These are phyloP conservation scores for Semotilus atromaculatus DNA, from an alignment of 2,797 vertebrate genomes.

Conservation along the genomic window DNA sequence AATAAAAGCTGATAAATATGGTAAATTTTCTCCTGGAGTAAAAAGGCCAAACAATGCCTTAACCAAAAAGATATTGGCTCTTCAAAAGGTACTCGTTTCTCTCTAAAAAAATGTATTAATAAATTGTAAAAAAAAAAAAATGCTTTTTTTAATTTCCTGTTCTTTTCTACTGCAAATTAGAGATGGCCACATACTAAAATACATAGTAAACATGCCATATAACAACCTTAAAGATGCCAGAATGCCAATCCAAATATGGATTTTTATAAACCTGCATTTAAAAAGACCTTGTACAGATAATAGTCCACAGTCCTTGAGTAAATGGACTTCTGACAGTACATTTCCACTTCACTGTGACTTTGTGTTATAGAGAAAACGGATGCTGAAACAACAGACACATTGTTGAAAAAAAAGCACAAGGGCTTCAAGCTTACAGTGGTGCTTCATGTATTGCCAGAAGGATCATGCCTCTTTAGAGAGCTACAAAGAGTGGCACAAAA, in stretches of 20 bases:
- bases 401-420: neutral
- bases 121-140: neutral
- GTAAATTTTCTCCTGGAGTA: neutral
- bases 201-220: neutral
- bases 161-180: neutral
- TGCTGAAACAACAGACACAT: neutral
- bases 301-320: conserved; percentile 10
- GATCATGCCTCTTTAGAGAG: neutral
- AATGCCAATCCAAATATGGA: conserved; percentile 3
- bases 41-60: neutral
- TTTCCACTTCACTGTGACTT: conserved; percentile 24
- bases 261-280: conserved; percentile 5
- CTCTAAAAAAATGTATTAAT: neutral
- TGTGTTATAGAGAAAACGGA: neutral
- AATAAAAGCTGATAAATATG: too few species aligned
- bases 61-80: neutral
- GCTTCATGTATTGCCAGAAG: neutral
- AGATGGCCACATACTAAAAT: neutral
- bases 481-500: too few species aligned
- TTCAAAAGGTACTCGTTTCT: neutral
- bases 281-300: conserved; percentile 6
- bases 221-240: conserved; percentile 17
- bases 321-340: conserved; percentile 23
- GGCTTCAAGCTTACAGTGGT: neutral
- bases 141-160: neutral